phyloP scores from a whole-genome alignment of 2,888 invertebrate genomes.

The Caenorhabditis sp. region DNA sequence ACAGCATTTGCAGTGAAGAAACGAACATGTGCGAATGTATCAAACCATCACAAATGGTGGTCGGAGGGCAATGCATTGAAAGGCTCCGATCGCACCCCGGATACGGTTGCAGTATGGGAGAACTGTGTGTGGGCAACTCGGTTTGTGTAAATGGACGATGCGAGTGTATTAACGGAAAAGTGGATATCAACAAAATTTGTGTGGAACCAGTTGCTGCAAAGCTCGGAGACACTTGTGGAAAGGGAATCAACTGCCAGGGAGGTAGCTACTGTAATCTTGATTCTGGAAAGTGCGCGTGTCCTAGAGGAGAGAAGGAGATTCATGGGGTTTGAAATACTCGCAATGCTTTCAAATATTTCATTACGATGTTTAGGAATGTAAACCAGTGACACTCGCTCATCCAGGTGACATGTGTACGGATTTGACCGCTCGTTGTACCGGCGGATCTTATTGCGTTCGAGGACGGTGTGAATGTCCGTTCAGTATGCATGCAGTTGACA shows the following conservation, averaged over 20 bases:
- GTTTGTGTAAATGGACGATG: conserved; percentile 68
- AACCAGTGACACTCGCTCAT: conserved; percentile 40
- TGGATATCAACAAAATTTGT: conserved; percentile 67
- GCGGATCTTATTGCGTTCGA: conserved; percentile 63
- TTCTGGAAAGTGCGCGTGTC: conserved; percentile 66
- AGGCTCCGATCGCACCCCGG: conserved; percentile 75
- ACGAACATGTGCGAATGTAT: conserved; percentile 69
- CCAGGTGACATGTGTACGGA: conserved; percentile 62
- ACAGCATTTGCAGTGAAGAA: conserved; percentile 64
- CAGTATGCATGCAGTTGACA: conserved; percentile 58
- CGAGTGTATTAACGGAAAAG: conserved; percentile 63
- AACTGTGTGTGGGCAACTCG: conserved; percentile 67
- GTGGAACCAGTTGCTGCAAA: conserved; percentile 50
- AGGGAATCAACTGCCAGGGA: conserved; percentile 71
- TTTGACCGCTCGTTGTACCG: conserved; percentile 57
- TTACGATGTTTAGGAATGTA: conserved; percentile 44
- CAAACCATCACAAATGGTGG: conserved; percentile 65
- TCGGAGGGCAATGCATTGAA: conserved; percentile 66
- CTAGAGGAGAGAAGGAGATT: conserved; percentile 54
- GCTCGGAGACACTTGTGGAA: conserved; percentile 68
- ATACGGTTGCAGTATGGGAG: conserved; percentile 72
- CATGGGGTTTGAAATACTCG: conserved; percentile 33
- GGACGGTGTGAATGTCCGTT: conserved; percentile 63
- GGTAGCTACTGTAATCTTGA: conserved; percentile 69
- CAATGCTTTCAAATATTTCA: background rate